These are phyloP conservation scores for Columba guinea DNA, from an alignment of 2,797 vertebrate species.

Conservation along the genomic window DNA sequence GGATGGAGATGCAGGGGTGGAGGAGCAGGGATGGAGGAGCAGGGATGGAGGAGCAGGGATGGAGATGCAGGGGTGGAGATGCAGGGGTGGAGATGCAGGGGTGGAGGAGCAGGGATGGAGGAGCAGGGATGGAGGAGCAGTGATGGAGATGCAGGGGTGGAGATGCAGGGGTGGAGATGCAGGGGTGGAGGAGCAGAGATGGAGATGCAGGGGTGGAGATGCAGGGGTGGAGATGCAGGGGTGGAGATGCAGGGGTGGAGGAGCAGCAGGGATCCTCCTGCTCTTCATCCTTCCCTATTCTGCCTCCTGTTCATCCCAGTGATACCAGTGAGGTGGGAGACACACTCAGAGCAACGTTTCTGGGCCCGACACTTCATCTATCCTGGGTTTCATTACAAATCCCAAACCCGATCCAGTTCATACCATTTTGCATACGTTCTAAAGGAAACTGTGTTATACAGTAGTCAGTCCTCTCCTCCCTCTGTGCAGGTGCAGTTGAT, in stretches of 20 bases:
- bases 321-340: fast-evolving
- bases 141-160: neutral
- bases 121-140: neutral
- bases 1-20: neutral
- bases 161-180: neutral
- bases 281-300: neutral
- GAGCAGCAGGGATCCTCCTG: neutral
- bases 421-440: neutral
- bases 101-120: neutral
- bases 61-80: neutral
- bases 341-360: neutral
- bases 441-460: neutral
- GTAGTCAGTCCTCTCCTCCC: fast-evolving
- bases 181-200: neutral
- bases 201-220: neutral
- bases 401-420: fast-evolving
- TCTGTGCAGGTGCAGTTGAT: neutral
- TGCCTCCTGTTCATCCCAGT: fast-evolving
- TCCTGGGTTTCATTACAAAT: neutral
- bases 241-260: neutral
- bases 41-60: neutral
- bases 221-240: neutral
- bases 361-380: neutral
- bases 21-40: neutral
- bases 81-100: neutral